These are phyloP conservation scores for Clupea harengus DNA, from an alignment of 2,113 vertebrate genomes.

Conservation along the genomic window DNA sequence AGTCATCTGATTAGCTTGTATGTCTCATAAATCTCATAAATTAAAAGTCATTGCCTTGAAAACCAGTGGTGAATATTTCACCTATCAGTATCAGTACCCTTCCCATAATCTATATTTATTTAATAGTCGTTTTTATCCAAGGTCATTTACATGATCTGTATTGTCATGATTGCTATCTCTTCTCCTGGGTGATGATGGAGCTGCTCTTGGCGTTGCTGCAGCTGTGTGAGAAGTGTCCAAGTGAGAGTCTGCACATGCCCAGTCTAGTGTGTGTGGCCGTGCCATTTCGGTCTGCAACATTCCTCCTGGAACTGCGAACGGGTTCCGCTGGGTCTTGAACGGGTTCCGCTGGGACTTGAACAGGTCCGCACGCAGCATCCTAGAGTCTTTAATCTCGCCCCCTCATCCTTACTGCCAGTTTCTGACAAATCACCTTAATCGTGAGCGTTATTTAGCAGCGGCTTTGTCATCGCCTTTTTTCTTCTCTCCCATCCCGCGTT, in stretches of 20 bases:
- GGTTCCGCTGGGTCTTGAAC: too few relatives aligned
- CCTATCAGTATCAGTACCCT: background rate
- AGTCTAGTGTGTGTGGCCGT: too few relatives aligned
- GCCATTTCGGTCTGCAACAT: too few relatives aligned
- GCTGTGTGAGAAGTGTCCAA: too few relatives aligned
- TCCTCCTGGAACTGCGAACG: too few relatives aligned
- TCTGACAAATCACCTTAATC: background rate
- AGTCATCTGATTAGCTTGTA: background rate
- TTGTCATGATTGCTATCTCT: background rate
- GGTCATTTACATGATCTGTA: background rate
- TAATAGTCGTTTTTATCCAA: background rate
- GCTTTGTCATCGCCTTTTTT: too few relatives aligned
- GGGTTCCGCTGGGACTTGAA: too few relatives aligned
- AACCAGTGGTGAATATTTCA: background rate
- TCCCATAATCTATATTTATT: background rate
- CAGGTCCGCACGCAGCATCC: background rate
- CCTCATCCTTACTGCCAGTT: background rate
- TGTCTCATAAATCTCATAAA: background rate
- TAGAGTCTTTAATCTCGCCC: background rate
- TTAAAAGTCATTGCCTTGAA: background rate
- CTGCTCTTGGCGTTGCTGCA: background rate
- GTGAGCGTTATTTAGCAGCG: background rate
- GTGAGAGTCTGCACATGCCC: too few relatives aligned
- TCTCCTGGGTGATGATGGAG: background rate
- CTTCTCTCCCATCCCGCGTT: background rate